These are phyloP conservation scores for Chaetogeoica ovagalla DNA, from an alignment of 2,888 invertebrate species.

Conservation along the genomic window DNA sequence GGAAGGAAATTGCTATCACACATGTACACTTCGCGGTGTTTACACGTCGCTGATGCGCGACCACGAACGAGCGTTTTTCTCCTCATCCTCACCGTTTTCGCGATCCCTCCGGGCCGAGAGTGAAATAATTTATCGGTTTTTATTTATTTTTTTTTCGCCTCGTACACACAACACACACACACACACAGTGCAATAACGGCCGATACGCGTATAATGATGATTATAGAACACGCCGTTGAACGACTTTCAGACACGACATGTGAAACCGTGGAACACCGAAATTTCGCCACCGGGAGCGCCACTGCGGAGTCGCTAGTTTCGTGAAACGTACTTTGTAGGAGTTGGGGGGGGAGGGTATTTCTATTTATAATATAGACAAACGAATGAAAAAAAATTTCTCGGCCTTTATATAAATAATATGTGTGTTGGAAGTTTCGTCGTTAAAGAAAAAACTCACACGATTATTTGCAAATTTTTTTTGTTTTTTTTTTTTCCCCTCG, in stretches of 20 bases:
- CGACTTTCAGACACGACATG: too few species aligned
- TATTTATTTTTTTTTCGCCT: not conserved
- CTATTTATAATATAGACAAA: not conserved
- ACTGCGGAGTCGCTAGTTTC: too few species aligned
- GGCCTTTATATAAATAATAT: too few species aligned
- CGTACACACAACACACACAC: too few species aligned
- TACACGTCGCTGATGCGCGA: conserved; percentile 13
- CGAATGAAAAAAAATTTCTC: too few species aligned
- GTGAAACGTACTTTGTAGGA: too few species aligned
- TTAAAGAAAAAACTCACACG: not conserved
- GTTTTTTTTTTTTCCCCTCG: not conserved
- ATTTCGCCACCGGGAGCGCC: too few species aligned
- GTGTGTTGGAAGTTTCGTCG: too few species aligned
- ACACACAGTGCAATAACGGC: too few species aligned
- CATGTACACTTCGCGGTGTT: conserved; percentile 15
- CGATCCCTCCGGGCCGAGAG: not conserved
- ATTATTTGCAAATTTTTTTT: not conserved
- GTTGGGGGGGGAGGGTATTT: too few species aligned
- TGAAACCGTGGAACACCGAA: too few species aligned
- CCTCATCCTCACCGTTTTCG: not conserved
- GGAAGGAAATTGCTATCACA: conserved; percentile 24
- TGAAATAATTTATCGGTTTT: conserved; percentile 20
- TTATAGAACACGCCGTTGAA: not conserved
- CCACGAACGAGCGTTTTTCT: too few species aligned
- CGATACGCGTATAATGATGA: not conserved